Base-by-base conservation (phyloP, 2,888 invertebrate genomes). In the Omphaloscelis lunosa region DNA sequence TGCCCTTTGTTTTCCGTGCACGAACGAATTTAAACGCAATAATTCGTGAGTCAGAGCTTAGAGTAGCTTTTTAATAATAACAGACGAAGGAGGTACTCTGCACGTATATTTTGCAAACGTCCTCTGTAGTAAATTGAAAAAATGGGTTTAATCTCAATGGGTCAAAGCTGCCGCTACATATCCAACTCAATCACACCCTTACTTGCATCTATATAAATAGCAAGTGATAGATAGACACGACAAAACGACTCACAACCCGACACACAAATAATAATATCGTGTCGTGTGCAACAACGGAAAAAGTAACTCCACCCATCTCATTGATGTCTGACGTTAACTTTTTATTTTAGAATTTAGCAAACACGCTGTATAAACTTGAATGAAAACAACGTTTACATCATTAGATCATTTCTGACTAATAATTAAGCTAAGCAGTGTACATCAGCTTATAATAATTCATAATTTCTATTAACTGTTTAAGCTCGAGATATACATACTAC, bases 321-420 rank as follows among this genome's bases (percentile, higher is more conserved):
- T 92, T 93, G 92, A 94, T 90, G 90, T 84, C 85, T 91, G 93
- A 93, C 93, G 93, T 86, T 74, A 51, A 61, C 69, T 73, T 86
- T 88, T 92, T 90, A 90, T 93, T 92, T 90, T 88, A 71, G 84
- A 87, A 84, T 77, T 86, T 86, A 82, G 77, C 87, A 90, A 90
- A 90, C 87, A 89, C 86, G 80, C 77, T 85, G 84, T 86, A 87
- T 89, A 91, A 90, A 92, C 85, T 74, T 95, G 93, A 95, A 95
- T 95, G 94, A 92, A 92, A 93, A 89, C 89, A 88, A 77, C 74
- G 71, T 85, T 87, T 90, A 87, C 88, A 89, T 90, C 84, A 51
- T 51, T 9, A 23, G 23, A 51, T 51, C 51, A 75, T 79, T 79
- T 72, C 73, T 80, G 80, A 72, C 69, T 85, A 83, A 87, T 74